A percentile compares a stretch with the other conserved stretches of the same genome.
phyloP scores from a whole-genome alignment of 1,140 invertebrate species.

The Galleria mellonella region DNA sequence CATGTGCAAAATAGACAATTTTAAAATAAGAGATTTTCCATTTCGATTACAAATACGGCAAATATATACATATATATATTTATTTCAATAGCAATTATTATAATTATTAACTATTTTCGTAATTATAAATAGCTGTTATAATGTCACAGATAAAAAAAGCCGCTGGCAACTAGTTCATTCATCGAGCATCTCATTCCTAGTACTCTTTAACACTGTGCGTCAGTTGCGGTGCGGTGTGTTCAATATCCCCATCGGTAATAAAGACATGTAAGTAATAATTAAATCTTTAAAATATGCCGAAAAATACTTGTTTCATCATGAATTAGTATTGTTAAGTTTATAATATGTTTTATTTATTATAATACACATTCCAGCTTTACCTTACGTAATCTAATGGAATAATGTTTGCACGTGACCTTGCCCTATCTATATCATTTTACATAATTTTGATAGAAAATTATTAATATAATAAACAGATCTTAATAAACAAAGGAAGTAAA shows the following conservation, averaged over 20 bases:
- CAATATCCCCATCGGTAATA: slow-evolving; percentile 53
- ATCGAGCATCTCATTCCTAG: slow-evolving; percentile 3
- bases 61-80: no score
- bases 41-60: no score
- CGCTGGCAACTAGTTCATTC: no score
- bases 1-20: no score
- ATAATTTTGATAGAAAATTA: slow-evolving; percentile 9
- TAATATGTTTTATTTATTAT: slow-evolving; percentile 2
- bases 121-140: no score
- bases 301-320: neutral
- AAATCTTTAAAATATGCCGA: neutral
- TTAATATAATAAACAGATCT: neutral
- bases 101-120: no score
- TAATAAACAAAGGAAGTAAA: neutral
- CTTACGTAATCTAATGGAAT: slow-evolving; percentile 70
- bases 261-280: slow-evolving; percentile 59
- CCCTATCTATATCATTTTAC: slow-evolving; percentile 23
- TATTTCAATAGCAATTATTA: no score
- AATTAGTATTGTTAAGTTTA: neutral
- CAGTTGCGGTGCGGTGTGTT: slow-evolving; percentile 61
- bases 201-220: slow-evolving; percentile 68
- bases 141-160: no score
- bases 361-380: slow-evolving; percentile 15
- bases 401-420: slow-evolving; percentile 70
- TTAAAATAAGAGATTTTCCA: no score